Evolutionary conservation across 2,797 vertebrate genomes (phyloP), one percentile per base, ranked within the genome.

Genomic region (Mormyrops attenuatus): DNA sequence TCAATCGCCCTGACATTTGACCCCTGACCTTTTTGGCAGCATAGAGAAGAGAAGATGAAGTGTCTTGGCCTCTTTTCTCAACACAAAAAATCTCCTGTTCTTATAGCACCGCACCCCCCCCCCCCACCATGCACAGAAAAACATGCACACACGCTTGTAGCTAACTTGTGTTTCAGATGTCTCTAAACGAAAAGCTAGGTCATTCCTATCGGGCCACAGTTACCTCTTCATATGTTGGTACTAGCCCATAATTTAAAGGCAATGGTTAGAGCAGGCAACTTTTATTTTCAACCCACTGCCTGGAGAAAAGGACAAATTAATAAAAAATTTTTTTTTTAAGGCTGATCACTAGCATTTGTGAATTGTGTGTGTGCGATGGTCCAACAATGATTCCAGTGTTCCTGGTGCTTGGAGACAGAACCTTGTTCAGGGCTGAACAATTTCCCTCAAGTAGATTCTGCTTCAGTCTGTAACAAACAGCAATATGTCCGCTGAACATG

Each of bases 1-100:
- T 96, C 95, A 95, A 95, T 96, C 94, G 95, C 96, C 96, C 96
- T 96, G 96, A 96, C 96, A 96, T 96, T 95, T 97, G 96, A 97
- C 96, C 96, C 95, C 90, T 96, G 96, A 90, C 96, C 96, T 96
- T 96, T 96, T 94, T 97, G 96, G 95, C 96, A 96, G 95, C 92
- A 92, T 95, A 95, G 95, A 96, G 95, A 96, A 95, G 95, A 96
- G 95, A 96, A 96, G 96, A 96, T 97, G 96, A 96, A 97, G 96
- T 96, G 95, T 95, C 96, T 95, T 89, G 94, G 95, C 94, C 93
- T 95, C 96, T 96, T 96, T 96, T 92, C 93, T 93, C 90, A 92
- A 93, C 95, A 97, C 96, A 96, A 96, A 95, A 96, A 96, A 96
- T 95, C 95, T 95, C 95, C 96, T 96, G 96, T 96, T 96, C 95